Percentiles rank a stretch among this genome's conserved stretches.
Conservation (phyloP, 2,797 vertebrate genomes). For the Crenuchus spilurus region DNA sequence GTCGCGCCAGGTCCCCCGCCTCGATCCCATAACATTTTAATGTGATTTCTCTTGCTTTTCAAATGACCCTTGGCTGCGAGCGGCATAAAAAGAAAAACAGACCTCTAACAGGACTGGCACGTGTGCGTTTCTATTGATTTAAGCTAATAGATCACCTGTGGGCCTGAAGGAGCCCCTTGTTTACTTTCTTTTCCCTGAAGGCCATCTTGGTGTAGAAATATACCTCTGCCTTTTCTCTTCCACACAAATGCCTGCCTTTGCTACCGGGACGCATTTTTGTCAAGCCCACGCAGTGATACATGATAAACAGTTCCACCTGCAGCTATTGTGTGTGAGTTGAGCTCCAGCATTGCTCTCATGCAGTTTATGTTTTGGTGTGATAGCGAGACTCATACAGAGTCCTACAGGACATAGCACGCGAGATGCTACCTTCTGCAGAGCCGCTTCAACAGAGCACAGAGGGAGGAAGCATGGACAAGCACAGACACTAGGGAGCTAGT, state of each 20-base stretch:
- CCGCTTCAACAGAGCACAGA: neutral
- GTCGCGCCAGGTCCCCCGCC: conserved; percentile 2
- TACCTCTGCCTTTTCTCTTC: neutral
- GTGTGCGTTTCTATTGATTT: conserved; percentile 30
- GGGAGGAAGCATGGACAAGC: conserved; percentile 5
- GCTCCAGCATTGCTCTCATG: conserved; percentile 17
- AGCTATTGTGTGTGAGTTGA: conserved; percentile 35
- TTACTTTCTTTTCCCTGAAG: conserved; percentile 37
- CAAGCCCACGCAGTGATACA: conserved; percentile 33
- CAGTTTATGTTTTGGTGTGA: conserved; percentile 34
- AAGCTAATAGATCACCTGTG: conserved; percentile 49
- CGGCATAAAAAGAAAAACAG: conserved; percentile 18
- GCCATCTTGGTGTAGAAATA: conserved; percentile 35
- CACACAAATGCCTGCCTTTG: conserved; percentile 18
- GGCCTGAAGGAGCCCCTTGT: conserved; percentile 27
- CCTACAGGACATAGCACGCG: neutral
- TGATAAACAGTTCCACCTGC: conserved; percentile 53
- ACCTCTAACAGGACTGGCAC: conserved; percentile 3
- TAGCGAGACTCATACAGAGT: neutral
- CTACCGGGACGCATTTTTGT: conserved; percentile 38
- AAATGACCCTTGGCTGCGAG: conserved; percentile 14
- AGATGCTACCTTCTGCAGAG: neutral
- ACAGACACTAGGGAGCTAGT: neutral
- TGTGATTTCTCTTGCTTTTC: conserved; percentile 26
- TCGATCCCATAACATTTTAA: conserved; percentile 40